Evolutionary conservation across 2,113 vertebrate species (phyloP), one percentile per base, ranked within the genome.

Genomic region (Rhodinocichla rosea): DNA sequence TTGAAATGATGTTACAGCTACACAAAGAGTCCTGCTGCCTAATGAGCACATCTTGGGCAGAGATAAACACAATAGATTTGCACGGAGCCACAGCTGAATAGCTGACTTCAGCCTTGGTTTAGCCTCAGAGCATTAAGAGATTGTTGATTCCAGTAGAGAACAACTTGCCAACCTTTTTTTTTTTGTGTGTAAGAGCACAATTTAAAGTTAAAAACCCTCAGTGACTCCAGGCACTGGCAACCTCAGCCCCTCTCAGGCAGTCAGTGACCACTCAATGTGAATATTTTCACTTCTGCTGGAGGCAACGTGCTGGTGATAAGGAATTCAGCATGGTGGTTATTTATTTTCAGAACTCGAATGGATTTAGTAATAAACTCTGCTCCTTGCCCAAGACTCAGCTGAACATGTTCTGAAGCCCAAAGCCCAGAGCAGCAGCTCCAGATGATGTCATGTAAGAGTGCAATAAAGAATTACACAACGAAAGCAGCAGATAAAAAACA

Each of bases 251-350:
- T 39, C 76, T 37, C 47, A 30, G 20, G 26, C 71, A 52, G 47
- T 35, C 70, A 24, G 44, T 39, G 15, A 47, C 13, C 0, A 77
- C 82, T 93, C 63, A 3, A 56, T 70, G 89, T 4, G 86, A 92
- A 92, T 92, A 64, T 92, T 87, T 87, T 94, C 92, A 85, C 92
- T 91, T 49, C 76, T 91, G 90, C 95, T 96, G 73, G 44, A 95
- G 90, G 90, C 93, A 90, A 20, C 4, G 2, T 50, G 65, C 81
- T 83, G 90, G 56, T 4, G 65, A 96, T 91, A 87, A 94, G 85
- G 65, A 74, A 53, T 83, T 87, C 18, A 90, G 62, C 56, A 1
- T 7, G 24, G 80, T 2, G 4, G 77, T 95, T 91, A 39, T 89
- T 94, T 95, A 68, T 95, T 94, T 91, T 39, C 86, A 95, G 90